Percentiles rank a stretch among this genome's conserved stretches.
phyloP scores from a whole-genome alignment of 2,888 invertebrate genomes.

The Perizoma affinitatum region DNA sequence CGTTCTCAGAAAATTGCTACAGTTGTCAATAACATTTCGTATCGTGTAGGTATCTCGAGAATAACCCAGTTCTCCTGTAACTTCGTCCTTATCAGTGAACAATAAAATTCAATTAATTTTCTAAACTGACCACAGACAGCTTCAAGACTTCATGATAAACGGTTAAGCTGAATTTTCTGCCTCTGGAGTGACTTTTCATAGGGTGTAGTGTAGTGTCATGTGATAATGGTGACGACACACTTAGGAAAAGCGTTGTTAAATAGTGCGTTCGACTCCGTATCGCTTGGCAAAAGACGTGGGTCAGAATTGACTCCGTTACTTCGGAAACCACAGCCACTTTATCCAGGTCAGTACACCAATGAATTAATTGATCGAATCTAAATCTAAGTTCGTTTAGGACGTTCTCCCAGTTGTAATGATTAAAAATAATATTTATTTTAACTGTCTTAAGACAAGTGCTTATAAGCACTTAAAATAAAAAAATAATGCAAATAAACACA shows the following conservation, averaged over 20 bases:
- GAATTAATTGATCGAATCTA: no score
- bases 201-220: slow-evolving; percentile 1
- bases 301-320: slow-evolving; percentile 68
- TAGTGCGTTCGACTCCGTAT: slow-evolving; percentile 46
- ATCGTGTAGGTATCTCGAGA: slow-evolving; percentile 17
- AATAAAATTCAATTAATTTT: slow-evolving; percentile 45
- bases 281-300: slow-evolving; percentile 46
- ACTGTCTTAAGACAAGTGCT: no score
- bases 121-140: slow-evolving; percentile 37
- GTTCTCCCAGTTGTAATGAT: no score
- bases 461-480: no score
- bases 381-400: no score
- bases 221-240: slow-evolving; percentile 41
- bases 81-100: slow-evolving; percentile 46
- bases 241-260: slow-evolving; percentile 52
- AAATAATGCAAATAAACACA: no score
- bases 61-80: slow-evolving; percentile 39
- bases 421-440: no score
- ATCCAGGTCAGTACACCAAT: slow-evolving; percentile 28
- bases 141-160: slow-evolving; percentile 31
- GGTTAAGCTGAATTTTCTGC: slow-evolving; percentile 7
- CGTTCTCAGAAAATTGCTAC: background rate
- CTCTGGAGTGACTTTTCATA: slow-evolving; percentile 4
- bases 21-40: slow-evolving; percentile 2
- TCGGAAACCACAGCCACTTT: slow-evolving; percentile 34